Evolutionary conservation across 92 coral and sea anemone species (phyloP).

Genomic region (Plumapathes pennacea): DNA sequence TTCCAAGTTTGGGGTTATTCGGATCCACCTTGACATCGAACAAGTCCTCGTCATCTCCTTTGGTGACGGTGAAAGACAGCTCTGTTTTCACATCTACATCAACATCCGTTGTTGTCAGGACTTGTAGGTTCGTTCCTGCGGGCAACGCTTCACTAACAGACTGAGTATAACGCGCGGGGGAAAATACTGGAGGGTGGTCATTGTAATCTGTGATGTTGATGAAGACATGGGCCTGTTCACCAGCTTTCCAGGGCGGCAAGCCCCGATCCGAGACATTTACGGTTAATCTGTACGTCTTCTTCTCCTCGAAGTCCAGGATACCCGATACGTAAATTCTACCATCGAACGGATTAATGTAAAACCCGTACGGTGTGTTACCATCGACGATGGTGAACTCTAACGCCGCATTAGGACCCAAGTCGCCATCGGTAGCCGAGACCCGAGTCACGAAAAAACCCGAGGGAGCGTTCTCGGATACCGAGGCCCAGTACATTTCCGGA

Average conservation of each 20-base stretch:
- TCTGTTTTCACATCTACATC: conserved; percentile 53
- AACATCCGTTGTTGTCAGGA: conserved; percentile 60
- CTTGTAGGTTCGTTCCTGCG: conserved; percentile 53
- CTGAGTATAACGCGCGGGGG: conserved; percentile 42
- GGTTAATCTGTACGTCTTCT: conserved; percentile 59
- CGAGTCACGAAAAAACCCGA: conserved; percentile 64
- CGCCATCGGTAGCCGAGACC: conserved; percentile 66
- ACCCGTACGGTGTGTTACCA: conserved; percentile 86
- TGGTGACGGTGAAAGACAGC: conserved; percentile 48
- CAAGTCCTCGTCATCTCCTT: conserved; percentile 63
- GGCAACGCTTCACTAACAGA: conserved; percentile 59
- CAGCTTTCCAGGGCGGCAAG: conserved; percentile 52
- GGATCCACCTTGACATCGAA: conserved; percentile 57
- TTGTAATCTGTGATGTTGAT: conserved; percentile 70
- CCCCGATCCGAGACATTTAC: conserved; percentile 76
- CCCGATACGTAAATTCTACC: conserved; percentile 75
- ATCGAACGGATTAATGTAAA: conserved; percentile 64
- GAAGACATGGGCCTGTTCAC: conserved; percentile 48
- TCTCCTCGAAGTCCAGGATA: conserved; percentile 62
- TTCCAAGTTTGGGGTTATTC: conserved; percentile 33
- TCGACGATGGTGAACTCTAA: conserved; percentile 62
- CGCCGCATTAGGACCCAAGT: conserved; percentile 38
- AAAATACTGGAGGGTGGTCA: conserved; percentile 81
- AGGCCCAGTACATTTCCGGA: conserved; percentile 27
- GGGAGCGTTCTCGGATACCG: conserved; percentile 72